Evolutionary conservation across 2,888 invertebrate genomes (phyloP).

Genomic region (Teleogryllus oceanicus): DNA sequence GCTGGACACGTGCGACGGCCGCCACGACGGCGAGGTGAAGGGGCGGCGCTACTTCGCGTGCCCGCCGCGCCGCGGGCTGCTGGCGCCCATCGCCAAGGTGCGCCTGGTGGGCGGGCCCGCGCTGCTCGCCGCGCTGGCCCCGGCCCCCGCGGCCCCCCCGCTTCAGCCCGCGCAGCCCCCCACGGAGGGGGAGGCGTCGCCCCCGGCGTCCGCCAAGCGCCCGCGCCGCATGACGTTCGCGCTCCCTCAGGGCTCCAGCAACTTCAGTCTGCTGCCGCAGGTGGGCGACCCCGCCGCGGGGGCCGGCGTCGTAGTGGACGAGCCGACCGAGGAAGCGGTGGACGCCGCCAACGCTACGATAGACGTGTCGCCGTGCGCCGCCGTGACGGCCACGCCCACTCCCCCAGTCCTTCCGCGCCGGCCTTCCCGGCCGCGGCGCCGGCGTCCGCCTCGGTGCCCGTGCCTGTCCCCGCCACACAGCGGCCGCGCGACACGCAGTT

Average conservation of each 20-base stretch:
- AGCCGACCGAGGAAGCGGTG: conserved; percentile 34
- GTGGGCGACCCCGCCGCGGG: not conserved
- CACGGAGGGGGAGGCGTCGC: not conserved
- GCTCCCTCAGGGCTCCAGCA: not conserved
- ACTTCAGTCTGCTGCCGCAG: not conserved
- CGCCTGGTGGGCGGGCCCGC: conserved; percentile 39
- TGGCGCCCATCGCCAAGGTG: conserved; percentile 60
- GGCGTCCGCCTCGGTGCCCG: not conserved
- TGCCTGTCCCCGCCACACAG: too few relatives aligned
- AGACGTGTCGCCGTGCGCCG: not conserved
- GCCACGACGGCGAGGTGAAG: conserved; percentile 60
- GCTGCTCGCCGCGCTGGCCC: not conserved
- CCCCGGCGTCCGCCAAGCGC: not conserved
- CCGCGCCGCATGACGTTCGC: not conserved
- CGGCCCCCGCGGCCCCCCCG: not conserved
- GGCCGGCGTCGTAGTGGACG: not conserved
- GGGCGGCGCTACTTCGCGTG: conserved; percentile 63
- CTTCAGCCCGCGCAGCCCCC: too few relatives aligned
- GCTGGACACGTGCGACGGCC: conserved; percentile 55
- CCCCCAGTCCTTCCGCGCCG: conserved; percentile 59
- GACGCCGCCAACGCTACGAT: conserved; percentile 35
- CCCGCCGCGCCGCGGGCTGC: conserved; percentile 56
- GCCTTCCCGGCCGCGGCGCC: conserved; percentile 18
- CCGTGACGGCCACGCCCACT: conserved; percentile 46
- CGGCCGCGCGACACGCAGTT: conserved; percentile 35